phyloP scores from a whole-genome alignment of 2,888 invertebrate species.

The Caenorhabditis wallacei region DNA sequence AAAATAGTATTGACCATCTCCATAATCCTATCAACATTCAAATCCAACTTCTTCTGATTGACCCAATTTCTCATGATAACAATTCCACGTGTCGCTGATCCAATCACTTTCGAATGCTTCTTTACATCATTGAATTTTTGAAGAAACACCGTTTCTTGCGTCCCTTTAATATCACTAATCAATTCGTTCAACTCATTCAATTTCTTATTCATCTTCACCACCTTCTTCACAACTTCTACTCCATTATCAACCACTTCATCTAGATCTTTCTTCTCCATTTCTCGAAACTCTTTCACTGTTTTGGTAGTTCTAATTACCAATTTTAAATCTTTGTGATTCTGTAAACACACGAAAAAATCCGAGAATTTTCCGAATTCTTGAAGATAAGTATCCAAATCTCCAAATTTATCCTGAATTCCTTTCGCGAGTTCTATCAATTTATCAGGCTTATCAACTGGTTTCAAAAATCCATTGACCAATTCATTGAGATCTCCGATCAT shows the following conservation, averaged over 20 bases:
- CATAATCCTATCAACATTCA: background rate
- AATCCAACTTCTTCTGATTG: background rate
- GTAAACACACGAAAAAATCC: background rate
- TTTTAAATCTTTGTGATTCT: background rate
- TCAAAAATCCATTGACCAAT: background rate
- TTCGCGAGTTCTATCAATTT: background rate
- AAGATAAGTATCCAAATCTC: background rate
- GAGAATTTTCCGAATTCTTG: background rate
- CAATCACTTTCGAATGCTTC: background rate
- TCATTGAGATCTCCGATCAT: background rate
- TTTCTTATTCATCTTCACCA: background rate
- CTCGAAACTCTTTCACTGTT: background rate
- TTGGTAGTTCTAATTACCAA: background rate
- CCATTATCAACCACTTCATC: background rate
- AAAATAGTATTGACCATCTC: background rate
- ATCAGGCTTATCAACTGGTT: background rate
- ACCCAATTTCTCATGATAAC: background rate
- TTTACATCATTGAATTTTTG: background rate
- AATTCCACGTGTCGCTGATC: slow-evolving; percentile 9
- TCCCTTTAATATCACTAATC: background rate
- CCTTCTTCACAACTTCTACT: background rate
- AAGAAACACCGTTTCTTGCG: background rate
- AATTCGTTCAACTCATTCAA: background rate
- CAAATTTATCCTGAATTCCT: background rate
- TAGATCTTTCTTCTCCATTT: background rate